Evolutionary conservation across 2,888 invertebrate species (phyloP).

Genomic region (Tuberolachnus salignus): DNA sequence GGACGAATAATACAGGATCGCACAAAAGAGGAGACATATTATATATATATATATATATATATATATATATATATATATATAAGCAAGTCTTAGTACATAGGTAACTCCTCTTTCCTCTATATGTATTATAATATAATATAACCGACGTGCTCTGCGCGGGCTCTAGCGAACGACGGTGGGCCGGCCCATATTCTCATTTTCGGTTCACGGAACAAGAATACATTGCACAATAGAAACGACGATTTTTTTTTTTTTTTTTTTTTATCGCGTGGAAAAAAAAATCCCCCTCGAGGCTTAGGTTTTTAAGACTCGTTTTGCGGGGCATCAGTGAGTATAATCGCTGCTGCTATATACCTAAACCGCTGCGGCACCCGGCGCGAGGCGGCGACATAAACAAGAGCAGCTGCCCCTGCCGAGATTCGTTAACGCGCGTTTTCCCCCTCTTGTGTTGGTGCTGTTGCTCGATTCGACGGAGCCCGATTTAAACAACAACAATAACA

Average conservation of each 20-base stretch:
- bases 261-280: slow-evolving; percentile 3
- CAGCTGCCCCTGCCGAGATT: slow-evolving; percentile 39
- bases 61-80: too few relatives aligned
- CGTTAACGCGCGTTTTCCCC: slow-evolving; percentile 9
- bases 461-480: slow-evolving; percentile 1
- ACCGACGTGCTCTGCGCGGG: neutral
- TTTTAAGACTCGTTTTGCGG: slow-evolving; percentile 41
- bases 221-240: slow-evolving; percentile 40
- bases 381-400: slow-evolving; percentile 39
- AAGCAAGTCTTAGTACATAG: neutral
- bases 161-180: neutral
- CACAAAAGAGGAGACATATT: slow-evolving; percentile 45
- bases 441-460: neutral
- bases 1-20: slow-evolving; percentile 1
- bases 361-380: neutral
- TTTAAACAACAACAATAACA: too few relatives aligned
- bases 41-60: too few relatives aligned
- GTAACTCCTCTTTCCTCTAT: too few relatives aligned
- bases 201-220: slow-evolving; percentile 49
- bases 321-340: neutral
- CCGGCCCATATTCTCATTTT: slow-evolving; percentile 33
- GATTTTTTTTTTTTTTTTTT: slow-evolving; percentile 19
- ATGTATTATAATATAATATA: too few relatives aligned
- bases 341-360: too few relatives aligned
- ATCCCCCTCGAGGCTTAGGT: slow-evolving; percentile 28